Evolutionary conservation across 2,888 invertebrate species (phyloP).

Genomic region (Drosophila lacicola): DNA sequence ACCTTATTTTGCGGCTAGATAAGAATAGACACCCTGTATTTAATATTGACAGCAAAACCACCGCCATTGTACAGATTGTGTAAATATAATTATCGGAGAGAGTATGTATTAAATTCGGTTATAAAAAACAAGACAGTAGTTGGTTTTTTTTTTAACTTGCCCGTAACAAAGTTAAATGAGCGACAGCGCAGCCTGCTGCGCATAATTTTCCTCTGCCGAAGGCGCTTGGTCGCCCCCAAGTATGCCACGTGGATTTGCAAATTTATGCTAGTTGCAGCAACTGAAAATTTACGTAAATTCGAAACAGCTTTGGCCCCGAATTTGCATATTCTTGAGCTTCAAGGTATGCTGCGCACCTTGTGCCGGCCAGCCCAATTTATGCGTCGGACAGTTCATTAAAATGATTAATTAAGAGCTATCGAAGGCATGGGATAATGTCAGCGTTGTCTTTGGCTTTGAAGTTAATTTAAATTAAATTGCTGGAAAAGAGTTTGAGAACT

Average conservation of each 20-base stretch:
- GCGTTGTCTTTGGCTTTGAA: neutral
- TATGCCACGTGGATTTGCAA: slow-evolving; percentile 36
- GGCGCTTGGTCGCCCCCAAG: slow-evolving; percentile 19
- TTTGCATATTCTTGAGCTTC: slow-evolving; percentile 41
- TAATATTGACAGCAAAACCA: slow-evolving; percentile 5
- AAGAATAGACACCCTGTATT: slow-evolving; percentile 38
- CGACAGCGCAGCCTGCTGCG: neutral
- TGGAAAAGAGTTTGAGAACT: too few species aligned
- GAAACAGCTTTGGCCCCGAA: slow-evolving; percentile 36
- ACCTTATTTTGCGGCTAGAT: slow-evolving; percentile 64
- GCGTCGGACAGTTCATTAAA: slow-evolving; percentile 30
- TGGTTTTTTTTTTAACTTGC: too few species aligned
- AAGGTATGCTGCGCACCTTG: slow-evolving; percentile 26
- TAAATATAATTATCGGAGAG: slow-evolving; percentile 54
- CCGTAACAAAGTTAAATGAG: slow-evolving; percentile 3
- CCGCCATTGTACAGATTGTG: slow-evolving; percentile 46
- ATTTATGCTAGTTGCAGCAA: slow-evolving; percentile 50
- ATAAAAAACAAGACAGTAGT: neutral
- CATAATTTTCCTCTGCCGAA: slow-evolving; percentile 7
- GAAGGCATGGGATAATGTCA: neutral
- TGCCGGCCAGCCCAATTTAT: slow-evolving; percentile 31
- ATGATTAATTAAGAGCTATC: slow-evolving; percentile 31
- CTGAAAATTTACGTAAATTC: slow-evolving; percentile 36
- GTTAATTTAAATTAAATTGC: too few species aligned
- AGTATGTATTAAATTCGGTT: too few species aligned